Evolutionary conservation across 2,113 vertebrate species (phyloP).

Genomic region (Toxotes chatareus): DNA sequence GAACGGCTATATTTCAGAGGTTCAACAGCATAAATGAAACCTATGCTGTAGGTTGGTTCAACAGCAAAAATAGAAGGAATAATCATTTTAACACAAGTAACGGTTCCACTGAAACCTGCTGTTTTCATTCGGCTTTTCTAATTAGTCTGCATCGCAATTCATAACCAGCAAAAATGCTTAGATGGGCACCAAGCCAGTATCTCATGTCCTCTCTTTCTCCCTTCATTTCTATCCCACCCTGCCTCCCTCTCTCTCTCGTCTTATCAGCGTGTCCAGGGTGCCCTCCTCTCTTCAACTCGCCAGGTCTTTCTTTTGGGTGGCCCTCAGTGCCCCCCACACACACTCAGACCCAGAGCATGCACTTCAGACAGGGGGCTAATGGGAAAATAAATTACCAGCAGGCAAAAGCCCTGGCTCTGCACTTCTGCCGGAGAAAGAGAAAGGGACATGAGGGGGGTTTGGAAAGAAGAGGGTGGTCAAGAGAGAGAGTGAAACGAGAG

Average conservation of each 20-base stretch:
- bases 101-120: neutral
- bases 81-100: conserved; percentile 1
- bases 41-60: conserved; percentile 7
- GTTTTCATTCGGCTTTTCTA: conserved; percentile 9
- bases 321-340: conserved; percentile 72
- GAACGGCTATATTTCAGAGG: conserved; percentile 26
- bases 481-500: conserved; percentile 55
- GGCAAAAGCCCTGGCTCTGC: conserved; percentile 81
- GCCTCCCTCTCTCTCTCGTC: conserved; percentile 34
- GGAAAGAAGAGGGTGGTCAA: conserved; percentile 57
- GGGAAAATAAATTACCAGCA: conserved; percentile 85
- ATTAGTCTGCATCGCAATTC: conserved; percentile 36
- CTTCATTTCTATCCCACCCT: conserved; percentile 45
- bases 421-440: conserved; percentile 75
- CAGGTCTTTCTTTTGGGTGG: conserved; percentile 80
- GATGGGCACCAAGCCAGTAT: conserved; percentile 55
- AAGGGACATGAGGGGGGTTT: conserved; percentile 41
- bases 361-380: conserved; percentile 84
- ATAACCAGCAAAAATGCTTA: conserved; percentile 46
- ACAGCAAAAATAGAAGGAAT: conserved; percentile 22
- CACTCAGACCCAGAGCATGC: conserved; percentile 79
- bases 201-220: conserved; percentile 38
- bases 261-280: conserved; percentile 81
- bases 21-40: conserved; percentile 40
- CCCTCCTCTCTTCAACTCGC: conserved; percentile 74